Conservation (phyloP, 2,888 invertebrate species). For the Arge pagana region DNA sequence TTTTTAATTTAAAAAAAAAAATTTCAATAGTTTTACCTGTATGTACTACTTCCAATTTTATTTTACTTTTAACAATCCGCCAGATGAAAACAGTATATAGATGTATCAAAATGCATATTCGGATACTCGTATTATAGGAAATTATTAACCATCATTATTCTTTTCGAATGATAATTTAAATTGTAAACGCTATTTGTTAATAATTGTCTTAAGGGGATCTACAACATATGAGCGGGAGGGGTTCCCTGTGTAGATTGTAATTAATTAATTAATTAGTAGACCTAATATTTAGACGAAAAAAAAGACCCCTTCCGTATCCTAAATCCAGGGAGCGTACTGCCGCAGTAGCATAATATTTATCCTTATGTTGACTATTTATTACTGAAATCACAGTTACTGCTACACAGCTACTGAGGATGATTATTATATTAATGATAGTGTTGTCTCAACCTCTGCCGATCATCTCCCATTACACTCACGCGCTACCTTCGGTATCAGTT, state of each 20-base stretch:
- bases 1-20: no score
- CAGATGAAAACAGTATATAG: conserved; percentile 24
- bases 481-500: conserved; percentile 50
- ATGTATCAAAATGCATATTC: conserved; percentile 36
- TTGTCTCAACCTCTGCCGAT: conserved; percentile 17
- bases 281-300: conserved; percentile 37
- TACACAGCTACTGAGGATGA: conserved; percentile 50
- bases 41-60: conserved; percentile 52
- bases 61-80: conserved; percentile 38
- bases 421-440: conserved; percentile 34
- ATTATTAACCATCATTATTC: conserved; percentile 39
- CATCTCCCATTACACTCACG: conserved; percentile 51
- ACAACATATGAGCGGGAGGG: conserved; percentile 9
- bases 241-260: conserved; percentile 20
- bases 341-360: conserved; percentile 56
- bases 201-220: conserved; percentile 25
- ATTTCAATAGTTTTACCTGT: conserved; percentile 55
- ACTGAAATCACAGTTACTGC: conserved; percentile 51
- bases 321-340: conserved; percentile 54
- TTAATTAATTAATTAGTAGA: conserved; percentile 22
- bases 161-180: conserved; percentile 37
- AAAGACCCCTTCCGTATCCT: conserved; percentile 44
- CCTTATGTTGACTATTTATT: conserved; percentile 56
- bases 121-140: conserved; percentile 41
- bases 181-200: conserved; percentile 46